phyloP scores from a whole-genome alignment of 2,113 vertebrate species.

The Sapayoa aenigma region DNA sequence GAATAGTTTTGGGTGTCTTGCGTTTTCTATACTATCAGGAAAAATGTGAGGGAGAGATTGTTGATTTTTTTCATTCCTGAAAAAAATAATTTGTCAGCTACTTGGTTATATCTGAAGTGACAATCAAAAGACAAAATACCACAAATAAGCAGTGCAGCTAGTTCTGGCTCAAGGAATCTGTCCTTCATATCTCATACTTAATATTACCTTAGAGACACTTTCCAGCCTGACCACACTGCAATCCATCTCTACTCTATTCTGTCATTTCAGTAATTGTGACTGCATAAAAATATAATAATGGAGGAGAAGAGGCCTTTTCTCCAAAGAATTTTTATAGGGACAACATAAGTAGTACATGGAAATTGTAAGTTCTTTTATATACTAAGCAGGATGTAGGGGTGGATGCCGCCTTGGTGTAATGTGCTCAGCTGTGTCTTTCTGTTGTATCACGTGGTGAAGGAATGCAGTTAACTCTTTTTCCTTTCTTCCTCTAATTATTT shows the following conservation, averaged over 20 bases:
- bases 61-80: background rate
- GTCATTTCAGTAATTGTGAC: constrained; percentile 27
- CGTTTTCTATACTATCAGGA: background rate
- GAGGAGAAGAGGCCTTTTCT: background rate
- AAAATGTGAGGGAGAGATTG: background rate
- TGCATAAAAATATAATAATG: background rate
- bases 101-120: background rate
- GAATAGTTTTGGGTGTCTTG: background rate
- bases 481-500: background rate
- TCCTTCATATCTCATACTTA: background rate
- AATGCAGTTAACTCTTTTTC: background rate
- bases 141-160: background rate
- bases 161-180: background rate
- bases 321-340: background rate
- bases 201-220: background rate
- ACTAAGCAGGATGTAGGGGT: background rate
- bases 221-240: background rate
- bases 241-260: background rate
- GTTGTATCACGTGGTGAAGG: background rate
- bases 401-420: background rate
- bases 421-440: background rate
- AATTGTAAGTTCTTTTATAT: background rate
- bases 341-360: background rate
- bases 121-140: background rate
- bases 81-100: background rate